Base-by-base conservation (phyloP, 2,888 invertebrate genomes). In the Cylindroiulus punctatus region DNA sequence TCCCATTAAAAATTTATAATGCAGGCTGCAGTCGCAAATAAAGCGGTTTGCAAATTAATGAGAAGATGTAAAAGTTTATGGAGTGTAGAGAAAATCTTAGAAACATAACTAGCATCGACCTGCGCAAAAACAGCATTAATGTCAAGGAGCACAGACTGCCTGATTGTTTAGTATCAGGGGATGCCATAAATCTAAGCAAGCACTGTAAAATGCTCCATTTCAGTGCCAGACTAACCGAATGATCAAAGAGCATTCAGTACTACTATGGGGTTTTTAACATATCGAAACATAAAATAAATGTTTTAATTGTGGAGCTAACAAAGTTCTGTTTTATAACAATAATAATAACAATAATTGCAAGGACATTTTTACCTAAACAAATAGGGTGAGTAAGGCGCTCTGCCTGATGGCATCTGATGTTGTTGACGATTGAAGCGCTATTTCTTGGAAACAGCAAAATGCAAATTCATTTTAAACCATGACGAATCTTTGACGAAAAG, bases 1-100 rank as follows among this genome's bases (percentile, higher is more conserved):
- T 81, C 36, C 32, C 81, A 81, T 81, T 81, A 30, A 81, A 81
- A 36, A 81, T 81, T 81, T 81, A 81, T 22, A 52, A 52, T 52
- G 52, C 52, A 52, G 81, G 30, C 36, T 81, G 81, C 30, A 81
- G 32, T 81, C 81, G 81, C 81, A 81, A 81, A 81, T 81, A 81
- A 81, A 81, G 81, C 81, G 81, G 81, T 81, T 81, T 30, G 52
- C 52, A 81, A 81, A 81, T 81, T 81, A 81, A 81, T 81, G 81
- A 81, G 36, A 81, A 81, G 81, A 81, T 81, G 81, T 81, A 81
- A 81, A 81, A 81, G 81, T 81, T 81, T 81, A 81, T 81, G 81
- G 36, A 81, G 81, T 81, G 81, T 30, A 81, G 81, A 30, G 32
- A 52, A 52, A 81, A 81, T 32, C 36, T 36, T 81, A 36, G 36